Base-by-base conservation (phyloP, 2,797 vertebrate species). In the Lophotriccus pileatus region DNA sequence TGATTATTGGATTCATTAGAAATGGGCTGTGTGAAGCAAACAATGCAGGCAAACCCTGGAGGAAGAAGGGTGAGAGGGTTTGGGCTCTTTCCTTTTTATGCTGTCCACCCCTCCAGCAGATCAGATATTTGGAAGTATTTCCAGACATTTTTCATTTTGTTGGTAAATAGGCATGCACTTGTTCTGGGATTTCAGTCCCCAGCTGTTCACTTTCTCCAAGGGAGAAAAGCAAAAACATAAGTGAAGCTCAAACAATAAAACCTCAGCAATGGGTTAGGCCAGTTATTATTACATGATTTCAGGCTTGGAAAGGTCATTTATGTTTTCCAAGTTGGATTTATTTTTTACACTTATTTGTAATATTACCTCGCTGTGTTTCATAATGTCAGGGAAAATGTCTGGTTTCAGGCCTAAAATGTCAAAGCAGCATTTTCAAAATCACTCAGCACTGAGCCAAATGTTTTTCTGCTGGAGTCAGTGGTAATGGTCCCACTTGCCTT, bases 341-440 rank as follows among this genome's bases (percentile, higher is more conserved):
- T 96, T 95, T 96, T 96, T 94, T 95, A 74, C 93, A 79, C 72
- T 95, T 95, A 90, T 94, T 94, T 96, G 87, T 90, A 94, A 93
- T 97, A 93, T 94, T 96, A 94, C 95, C 94, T 95, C 4, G 22
- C 85, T 84, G 56, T 93, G 93, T 97, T 95, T 96, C 95, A 96
- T 96, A 96, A 97, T 96, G 94, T 96, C 95, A 96, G 93, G 91
- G 68, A 94, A 96, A 95, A 96, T 95, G 95, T 92, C 91, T 95
- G 90, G 86, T 97, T 96, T 94, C 80, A 91, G 95, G 91, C 87
- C 83, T 81, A 91, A 97, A 97, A 97, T 96, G 95, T 96, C 95
- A 96, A 79, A 94, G 95, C 91, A 96, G 85, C 94, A 74, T 95
- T 97, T 96, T 96, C 91, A 94, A 75, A 96, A 91, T 93, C 87